Evolutionary conservation across 2,888 invertebrate genomes (phyloP).

Genomic region (Tenthredo notha): DNA sequence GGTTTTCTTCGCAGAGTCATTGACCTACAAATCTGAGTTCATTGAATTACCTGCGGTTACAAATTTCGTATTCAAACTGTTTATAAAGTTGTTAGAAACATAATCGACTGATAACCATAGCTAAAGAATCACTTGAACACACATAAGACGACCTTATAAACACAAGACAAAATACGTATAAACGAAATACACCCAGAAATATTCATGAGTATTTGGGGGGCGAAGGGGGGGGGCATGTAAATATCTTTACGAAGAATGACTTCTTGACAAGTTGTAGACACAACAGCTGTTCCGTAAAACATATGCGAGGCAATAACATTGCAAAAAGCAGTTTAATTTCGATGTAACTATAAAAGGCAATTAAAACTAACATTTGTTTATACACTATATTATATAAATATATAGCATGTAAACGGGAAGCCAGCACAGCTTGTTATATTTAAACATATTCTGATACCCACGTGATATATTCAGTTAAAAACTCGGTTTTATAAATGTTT

Average conservation of each 20-base stretch:
- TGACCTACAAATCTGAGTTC: constrained; percentile 5
- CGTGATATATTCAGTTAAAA: not conserved
- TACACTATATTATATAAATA: not conserved
- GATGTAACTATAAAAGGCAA: not conserved
- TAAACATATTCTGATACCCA: not conserved
- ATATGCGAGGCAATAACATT: not conserved
- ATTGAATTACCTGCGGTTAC: not conserved
- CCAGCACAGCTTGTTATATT: not conserved
- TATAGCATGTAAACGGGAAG: not conserved
- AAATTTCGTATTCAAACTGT: not conserved
- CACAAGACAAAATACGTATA: not conserved
- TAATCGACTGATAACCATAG: not conserved
- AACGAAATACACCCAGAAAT: not conserved
- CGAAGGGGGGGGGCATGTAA: no score
- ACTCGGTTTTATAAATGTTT: not conserved
- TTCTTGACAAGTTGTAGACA: constrained; percentile 11
- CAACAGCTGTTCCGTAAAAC: not conserved
- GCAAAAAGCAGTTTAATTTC: not conserved
- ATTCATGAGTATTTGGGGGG: not conserved
- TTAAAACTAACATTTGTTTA: not conserved
- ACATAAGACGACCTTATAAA: not conserved
- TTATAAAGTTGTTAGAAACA: not conserved
- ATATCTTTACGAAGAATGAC: not conserved
- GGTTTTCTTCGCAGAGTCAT: not conserved
- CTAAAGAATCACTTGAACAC: not conserved